Percentiles rank a stretch among this genome's conserved stretches.
Conservation (phyloP, 2,797 vertebrate genomes). For the Phalanger gymnotis region DNA sequence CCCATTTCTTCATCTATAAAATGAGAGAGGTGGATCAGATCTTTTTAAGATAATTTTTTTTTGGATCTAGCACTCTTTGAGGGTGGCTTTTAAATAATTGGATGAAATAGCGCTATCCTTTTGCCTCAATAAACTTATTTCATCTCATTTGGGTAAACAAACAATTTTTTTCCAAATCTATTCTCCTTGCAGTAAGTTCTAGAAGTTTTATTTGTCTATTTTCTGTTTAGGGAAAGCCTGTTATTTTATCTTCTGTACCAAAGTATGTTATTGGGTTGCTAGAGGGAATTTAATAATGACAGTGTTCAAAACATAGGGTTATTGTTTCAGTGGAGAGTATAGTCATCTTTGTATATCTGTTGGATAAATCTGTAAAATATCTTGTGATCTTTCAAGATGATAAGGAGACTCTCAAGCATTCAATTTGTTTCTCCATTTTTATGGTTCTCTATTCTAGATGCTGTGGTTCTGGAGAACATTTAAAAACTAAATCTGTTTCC, state of each 20-base stretch:
- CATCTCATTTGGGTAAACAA: slow-evolving; percentile 29
- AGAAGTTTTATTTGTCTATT: slow-evolving; percentile 54
- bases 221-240: slow-evolving; percentile 72
- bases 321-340: slow-evolving; percentile 70
- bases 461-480: slow-evolving; percentile 53
- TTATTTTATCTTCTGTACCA: slow-evolving; percentile 75
- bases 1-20: background rate
- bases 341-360: slow-evolving; percentile 70
- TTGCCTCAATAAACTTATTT: background rate
- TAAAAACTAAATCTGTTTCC: slow-evolving; percentile 29
- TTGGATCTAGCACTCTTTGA: background rate
- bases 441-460: slow-evolving; percentile 54
- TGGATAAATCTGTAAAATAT: slow-evolving; percentile 73
- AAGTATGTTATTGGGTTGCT: slow-evolving; percentile 67
- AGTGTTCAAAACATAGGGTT: slow-evolving; percentile 61
- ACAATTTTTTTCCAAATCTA: slow-evolving; percentile 43
- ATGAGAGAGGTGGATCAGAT: background rate
- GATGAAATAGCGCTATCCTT: background rate
- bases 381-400: slow-evolving; percentile 72
- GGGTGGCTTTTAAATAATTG: background rate
- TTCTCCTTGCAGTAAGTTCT: slow-evolving; percentile 43
- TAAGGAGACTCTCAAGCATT: slow-evolving; percentile 64
- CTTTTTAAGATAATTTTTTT: background rate
- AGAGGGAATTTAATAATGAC: slow-evolving; percentile 69
- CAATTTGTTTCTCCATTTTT: slow-evolving; percentile 63